A percentile compares a stretch with the other conserved stretches of the same genome.
Conservation (phyloP, 2,797 vertebrate genomes). For the Halcyon chelicuti region DNA sequence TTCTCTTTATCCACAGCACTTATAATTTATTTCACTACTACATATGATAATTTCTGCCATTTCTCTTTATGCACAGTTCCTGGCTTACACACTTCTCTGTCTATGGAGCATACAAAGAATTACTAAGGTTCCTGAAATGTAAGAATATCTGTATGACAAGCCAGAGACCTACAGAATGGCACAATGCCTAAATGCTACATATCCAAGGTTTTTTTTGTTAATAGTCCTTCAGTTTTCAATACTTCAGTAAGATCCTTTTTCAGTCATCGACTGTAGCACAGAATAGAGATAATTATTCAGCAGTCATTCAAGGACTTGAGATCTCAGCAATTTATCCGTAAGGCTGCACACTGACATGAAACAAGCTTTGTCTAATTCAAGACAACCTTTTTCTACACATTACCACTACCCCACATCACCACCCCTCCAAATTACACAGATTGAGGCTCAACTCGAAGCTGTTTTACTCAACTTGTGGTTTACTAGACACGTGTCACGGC, state of each 20-base stretch:
- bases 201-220: not conserved
- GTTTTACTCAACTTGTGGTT: not conserved
- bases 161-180: not conserved
- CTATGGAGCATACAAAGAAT: not conserved
- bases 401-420: too few species aligned
- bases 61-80: not conserved
- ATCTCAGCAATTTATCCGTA: not conserved
- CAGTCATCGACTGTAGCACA: not conserved
- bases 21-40: not conserved
- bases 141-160: not conserved
- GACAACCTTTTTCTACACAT: not conserved
- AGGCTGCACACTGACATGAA: not conserved
- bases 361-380: not conserved
- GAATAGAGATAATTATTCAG: not conserved
- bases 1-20: not conserved
- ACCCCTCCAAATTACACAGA: not conserved
- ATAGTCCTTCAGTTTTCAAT: not conserved
- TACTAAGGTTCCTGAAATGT: not conserved
- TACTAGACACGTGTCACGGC: not conserved
- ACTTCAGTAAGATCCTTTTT: not conserved
- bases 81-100: not conserved
- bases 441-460: not conserved
- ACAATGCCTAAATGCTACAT: accelerated
- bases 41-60: not conserved
- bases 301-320: not conserved